Base-by-base conservation (phyloP, 2,888 invertebrate genomes). In the Carpatolechia fugitivella region DNA sequence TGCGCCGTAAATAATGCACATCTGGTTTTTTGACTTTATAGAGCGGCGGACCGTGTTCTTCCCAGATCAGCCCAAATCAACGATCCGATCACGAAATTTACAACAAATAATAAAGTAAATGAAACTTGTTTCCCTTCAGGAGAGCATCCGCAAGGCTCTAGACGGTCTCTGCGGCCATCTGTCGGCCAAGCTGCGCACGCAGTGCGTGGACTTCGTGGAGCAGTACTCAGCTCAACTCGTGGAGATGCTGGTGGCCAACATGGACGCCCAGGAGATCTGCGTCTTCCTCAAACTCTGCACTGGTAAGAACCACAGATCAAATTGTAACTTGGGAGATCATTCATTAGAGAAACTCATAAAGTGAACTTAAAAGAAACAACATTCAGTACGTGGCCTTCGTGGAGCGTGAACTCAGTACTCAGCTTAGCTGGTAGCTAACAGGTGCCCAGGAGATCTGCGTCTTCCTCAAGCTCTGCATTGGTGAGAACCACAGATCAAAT, bases 171-270 rank as follows among this genome's bases (percentile, higher is more conserved):
- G 97, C 84, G 75, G 69, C 3, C 92, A 93, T 70, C 85, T 97
- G 30, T 93, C 95, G 0, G 76, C 80, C 0, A 92, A 92, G 60
- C 80, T 96, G 8, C 88, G 85, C 18, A 75, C 81, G 0, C 93
- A 96, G 78, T 97, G 97, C 75, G 82, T 91, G 0, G 93, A 93
- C 68, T 95, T 97, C 65, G 94, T 97, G 0, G 91, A 94, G 62
- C 91, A 92, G 0, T 97, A 97, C 81, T 93, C 94, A 7, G 91
- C 93, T 48, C 94, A 95, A 72, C 84, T 97, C 24, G 85, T 97
- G 7, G 95, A 97, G 64, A 93, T 95, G 93, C 74, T 97, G 11
- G 80, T 95, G 1, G 94, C 94, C 13, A 94, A 97, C 71, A 92
- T 97, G 66, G 65, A 84, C 66, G 72, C 88, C 0, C 84, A 87